These are phyloP conservation scores for Tiliacea citrago DNA, from an alignment of 2,888 invertebrate species.

Conservation along the genomic window DNA sequence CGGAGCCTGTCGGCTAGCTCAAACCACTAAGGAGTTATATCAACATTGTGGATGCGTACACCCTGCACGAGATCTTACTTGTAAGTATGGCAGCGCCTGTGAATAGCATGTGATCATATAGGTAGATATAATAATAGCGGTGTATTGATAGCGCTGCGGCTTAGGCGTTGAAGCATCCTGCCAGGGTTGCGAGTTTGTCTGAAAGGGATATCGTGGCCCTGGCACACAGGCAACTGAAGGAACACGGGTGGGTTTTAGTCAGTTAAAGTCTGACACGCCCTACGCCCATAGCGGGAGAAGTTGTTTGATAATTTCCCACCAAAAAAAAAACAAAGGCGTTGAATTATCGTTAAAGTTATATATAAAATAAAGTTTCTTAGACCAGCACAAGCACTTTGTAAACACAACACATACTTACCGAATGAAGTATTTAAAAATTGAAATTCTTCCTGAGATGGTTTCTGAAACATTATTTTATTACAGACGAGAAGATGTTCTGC, in stretches of 20 bases:
- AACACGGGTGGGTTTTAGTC: no score
- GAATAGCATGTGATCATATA: not conserved
- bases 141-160: not conserved
- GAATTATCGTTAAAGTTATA: not conserved
- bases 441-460: not conserved
- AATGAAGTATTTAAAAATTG: not conserved
- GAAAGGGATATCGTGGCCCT: no score
- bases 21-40: slow-evolving; percentile 76
- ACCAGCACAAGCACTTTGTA: not conserved
- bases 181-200: no score
- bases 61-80: slow-evolving; percentile 80
- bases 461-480: not conserved
- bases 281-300: no score
- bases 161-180: slow-evolving; percentile 20
- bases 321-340: slow-evolving; percentile 27
- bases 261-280: no score
- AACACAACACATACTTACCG: not conserved
- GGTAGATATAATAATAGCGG: not conserved
- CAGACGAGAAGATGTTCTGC: slow-evolving; percentile 88
- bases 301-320: no score
- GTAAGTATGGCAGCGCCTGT: slow-evolving; percentile 73
- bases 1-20: slow-evolving; percentile 83
- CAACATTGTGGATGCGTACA: slow-evolving; percentile 85
- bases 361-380: not conserved
- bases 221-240: no score